Conservation (phyloP, 2,113 vertebrate genomes). For the Pachyramphus minor region DNA sequence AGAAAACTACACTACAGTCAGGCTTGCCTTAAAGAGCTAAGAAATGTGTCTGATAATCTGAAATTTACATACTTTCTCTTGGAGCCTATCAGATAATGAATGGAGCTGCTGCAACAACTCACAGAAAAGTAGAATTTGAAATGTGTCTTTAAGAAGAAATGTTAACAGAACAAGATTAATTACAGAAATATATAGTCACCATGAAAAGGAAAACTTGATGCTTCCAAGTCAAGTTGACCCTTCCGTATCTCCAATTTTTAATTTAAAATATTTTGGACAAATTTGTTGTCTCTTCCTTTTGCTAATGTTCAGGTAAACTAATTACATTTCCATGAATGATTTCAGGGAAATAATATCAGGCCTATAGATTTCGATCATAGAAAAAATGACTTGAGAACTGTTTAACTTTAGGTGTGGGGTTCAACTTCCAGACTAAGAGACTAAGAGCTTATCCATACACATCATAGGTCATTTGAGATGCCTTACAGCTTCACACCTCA, state of each 20-base stretch:
- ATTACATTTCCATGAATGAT: background rate
- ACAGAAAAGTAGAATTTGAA: background rate
- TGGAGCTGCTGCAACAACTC: background rate
- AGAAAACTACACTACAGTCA: background rate
- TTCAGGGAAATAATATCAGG: background rate
- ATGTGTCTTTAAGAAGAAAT: background rate
- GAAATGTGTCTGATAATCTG: background rate
- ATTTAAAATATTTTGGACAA: background rate
- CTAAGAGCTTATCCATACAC: background rate
- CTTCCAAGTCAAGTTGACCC: background rate
- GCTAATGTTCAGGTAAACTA: background rate
- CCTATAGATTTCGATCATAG: background rate
- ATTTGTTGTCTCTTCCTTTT: background rate
- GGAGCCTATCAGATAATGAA: background rate
- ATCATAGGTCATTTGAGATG: background rate
- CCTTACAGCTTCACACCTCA: background rate
- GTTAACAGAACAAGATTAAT: background rate
- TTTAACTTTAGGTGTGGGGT: background rate
- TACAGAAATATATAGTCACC: background rate
- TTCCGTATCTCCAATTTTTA: background rate
- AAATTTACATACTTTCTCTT: background rate
- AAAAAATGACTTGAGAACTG: background rate
- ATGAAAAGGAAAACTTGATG: background rate
- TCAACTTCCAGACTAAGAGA: background rate
- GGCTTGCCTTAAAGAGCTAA: background rate